These are phyloP conservation scores for Machimus rusticus DNA, from an alignment of 2,888 invertebrate species.

Conservation along the genomic window DNA sequence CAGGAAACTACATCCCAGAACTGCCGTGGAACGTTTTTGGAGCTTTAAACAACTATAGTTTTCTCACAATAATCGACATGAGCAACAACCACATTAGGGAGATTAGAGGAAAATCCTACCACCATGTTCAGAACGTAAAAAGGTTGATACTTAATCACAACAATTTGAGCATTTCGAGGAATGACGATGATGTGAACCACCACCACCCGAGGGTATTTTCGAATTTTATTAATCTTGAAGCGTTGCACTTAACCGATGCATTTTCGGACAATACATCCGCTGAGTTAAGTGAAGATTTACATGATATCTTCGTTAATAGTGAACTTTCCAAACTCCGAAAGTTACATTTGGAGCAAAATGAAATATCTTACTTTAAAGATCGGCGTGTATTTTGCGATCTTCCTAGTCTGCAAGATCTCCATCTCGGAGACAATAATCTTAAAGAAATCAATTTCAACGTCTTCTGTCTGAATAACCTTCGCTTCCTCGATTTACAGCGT, in stretches of 20 bases:
- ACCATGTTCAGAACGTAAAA: slow-evolving; percentile 74
- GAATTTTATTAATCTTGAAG: slow-evolving; percentile 73
- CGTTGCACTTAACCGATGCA: slow-evolving; percentile 76
- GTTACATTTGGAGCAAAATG: slow-evolving; percentile 78
- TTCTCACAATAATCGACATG: slow-evolving; percentile 74
- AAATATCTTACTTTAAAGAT: slow-evolving; percentile 72
- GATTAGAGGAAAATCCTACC: slow-evolving; percentile 77
- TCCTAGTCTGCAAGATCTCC: slow-evolving; percentile 71
- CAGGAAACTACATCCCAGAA: slow-evolving; percentile 71
- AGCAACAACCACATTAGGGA: slow-evolving; percentile 75
- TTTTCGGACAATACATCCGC: slow-evolving; percentile 72
- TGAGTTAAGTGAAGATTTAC: slow-evolving; percentile 71
- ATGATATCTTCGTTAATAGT: slow-evolving; percentile 75
- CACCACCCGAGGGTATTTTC: slow-evolving; percentile 75
- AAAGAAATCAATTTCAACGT: slow-evolving; percentile 72
- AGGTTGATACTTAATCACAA: slow-evolving; percentile 77
- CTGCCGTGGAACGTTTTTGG: slow-evolving; percentile 78
- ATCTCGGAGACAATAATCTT: slow-evolving; percentile 73
- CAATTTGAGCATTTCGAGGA: slow-evolving; percentile 69
- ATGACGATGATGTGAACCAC: slow-evolving; percentile 66
- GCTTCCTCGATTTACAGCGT: slow-evolving; percentile 73
- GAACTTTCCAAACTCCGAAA: slow-evolving; percentile 72
- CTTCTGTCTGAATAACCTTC: slow-evolving; percentile 70
- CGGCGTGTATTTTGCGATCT: slow-evolving; percentile 74
- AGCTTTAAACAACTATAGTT: slow-evolving; percentile 66